These are phyloP conservation scores for Diaperis boleti DNA, from an alignment of 2,888 invertebrate genomes.

Conservation along the genomic window DNA sequence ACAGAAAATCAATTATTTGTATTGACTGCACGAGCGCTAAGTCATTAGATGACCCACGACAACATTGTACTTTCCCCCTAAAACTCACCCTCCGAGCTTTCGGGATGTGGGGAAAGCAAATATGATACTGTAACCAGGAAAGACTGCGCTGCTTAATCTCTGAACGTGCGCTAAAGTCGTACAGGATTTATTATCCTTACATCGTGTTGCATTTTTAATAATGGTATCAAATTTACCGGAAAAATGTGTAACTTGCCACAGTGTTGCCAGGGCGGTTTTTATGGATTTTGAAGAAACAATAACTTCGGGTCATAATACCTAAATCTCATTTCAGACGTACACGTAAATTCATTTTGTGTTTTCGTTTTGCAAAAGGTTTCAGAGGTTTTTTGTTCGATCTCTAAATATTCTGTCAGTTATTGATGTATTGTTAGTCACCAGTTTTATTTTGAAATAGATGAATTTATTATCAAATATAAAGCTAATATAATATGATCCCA, in stretches of 20 bases:
- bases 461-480: too few relatives aligned
- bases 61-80: slow-evolving; percentile 23
- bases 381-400: background rate
- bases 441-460: too few relatives aligned
- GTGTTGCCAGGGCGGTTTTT: slow-evolving; percentile 9
- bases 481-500: too few relatives aligned
- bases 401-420: too few relatives aligned
- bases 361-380: background rate
- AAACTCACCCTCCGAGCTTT: slow-evolving; percentile 27
- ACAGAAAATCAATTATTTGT: slow-evolving; percentile 41
- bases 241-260: slow-evolving; percentile 14
- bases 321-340: background rate
- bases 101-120: slow-evolving; percentile 29
- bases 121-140: slow-evolving; percentile 28
- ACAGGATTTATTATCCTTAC: slow-evolving; percentile 40
- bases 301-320: background rate
- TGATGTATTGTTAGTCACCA: too few relatives aligned
- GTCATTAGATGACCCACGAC: slow-evolving; percentile 33
- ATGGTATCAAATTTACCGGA: background rate
- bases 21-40: slow-evolving; percentile 30
- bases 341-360: slow-evolving; percentile 4
- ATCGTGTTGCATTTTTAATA: slow-evolving; percentile 42
- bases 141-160: slow-evolving; percentile 38
- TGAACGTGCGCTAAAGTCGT: slow-evolving; percentile 37
- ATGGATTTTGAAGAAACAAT: background rate